Percentiles rank a stretch among this genome's conserved stretches.
phyloP scores from a whole-genome alignment of 2,888 invertebrate species.

The Andricus quercusramuli region DNA sequence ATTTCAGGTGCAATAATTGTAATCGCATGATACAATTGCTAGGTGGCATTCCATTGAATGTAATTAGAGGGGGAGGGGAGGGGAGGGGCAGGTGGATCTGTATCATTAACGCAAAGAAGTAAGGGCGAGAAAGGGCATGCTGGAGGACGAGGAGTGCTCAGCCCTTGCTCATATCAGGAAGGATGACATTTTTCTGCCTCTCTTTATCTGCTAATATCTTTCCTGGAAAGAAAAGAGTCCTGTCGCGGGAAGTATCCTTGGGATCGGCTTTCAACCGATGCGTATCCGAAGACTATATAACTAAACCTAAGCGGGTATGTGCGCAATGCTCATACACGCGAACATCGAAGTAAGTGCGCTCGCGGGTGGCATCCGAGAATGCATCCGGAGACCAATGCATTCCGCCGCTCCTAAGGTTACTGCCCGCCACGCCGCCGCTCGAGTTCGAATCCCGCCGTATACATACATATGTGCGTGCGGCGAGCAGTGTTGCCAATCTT shows the following conservation, averaged over 20 bases:
- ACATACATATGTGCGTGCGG: slow-evolving; percentile 30
- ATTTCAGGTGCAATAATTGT: neutral
- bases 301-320: slow-evolving; percentile 14
- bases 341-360: slow-evolving; percentile 32
- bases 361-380: slow-evolving; percentile 41
- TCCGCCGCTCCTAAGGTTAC: slow-evolving; percentile 36
- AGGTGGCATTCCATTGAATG: slow-evolving; percentile 16
- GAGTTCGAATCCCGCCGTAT: slow-evolving; percentile 37
- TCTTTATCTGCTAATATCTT: slow-evolving; percentile 31
- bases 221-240: slow-evolving; percentile 21
- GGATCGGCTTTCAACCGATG: slow-evolving; percentile 39
- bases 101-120: neutral
- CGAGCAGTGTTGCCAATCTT: slow-evolving; percentile 42
- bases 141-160: neutral
- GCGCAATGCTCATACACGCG: slow-evolving; percentile 33
- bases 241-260: slow-evolving; percentile 23
- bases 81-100: neutral
- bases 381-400: slow-evolving; percentile 38
- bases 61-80: neutral
- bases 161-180: neutral
- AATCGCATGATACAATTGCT: slow-evolving; percentile 2
- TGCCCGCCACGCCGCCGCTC: slow-evolving; percentile 13
- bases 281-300: slow-evolving; percentile 34
- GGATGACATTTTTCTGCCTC: slow-evolving; percentile 29
- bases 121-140: neutral